phyloP scores from a whole-genome alignment of 2,797 vertebrate species.

The Gymnocypris eckloni region DNA sequence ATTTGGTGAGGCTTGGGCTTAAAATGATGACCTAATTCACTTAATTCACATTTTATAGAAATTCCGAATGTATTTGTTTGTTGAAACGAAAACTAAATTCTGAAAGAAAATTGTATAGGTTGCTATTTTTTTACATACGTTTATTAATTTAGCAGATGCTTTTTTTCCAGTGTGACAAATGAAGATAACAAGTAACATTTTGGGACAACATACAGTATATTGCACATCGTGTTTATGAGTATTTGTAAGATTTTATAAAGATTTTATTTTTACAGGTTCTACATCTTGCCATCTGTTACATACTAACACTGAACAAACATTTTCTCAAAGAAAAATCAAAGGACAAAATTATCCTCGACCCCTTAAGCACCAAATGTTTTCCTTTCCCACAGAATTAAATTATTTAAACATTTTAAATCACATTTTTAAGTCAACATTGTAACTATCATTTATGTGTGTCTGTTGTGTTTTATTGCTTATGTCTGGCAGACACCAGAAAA shows the following conservation, averaged over 20 bases:
- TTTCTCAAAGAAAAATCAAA: conserved; percentile 16
- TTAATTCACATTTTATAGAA: too few species aligned
- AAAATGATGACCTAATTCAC: not conserved
- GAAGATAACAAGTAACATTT: not conserved
- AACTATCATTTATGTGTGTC: not conserved
- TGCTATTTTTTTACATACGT: not conserved
- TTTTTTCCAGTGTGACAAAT: not conserved
- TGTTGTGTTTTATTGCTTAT: conserved; percentile 10
- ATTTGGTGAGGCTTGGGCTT: not conserved
- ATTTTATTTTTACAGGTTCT: not conserved
- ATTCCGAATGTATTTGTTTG: too few species aligned
- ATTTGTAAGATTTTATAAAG: not conserved
- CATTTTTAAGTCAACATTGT: not conserved
- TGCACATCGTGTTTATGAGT: not conserved
- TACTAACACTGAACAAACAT: not conserved
- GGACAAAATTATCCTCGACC: not conserved
- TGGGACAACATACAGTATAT: not conserved
- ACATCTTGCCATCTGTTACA: not conserved
- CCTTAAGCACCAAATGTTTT: not conserved
- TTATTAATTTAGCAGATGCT: not conserved
- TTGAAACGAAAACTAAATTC: too few species aligned
- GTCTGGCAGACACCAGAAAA: conserved; percentile 29
- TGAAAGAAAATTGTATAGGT: too few species aligned
- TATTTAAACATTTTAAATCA: not conserved
- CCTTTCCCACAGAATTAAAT: not conserved